Base-by-base conservation (phyloP, 1,140 invertebrate species). In the Pogonognathellus flavescens region DNA sequence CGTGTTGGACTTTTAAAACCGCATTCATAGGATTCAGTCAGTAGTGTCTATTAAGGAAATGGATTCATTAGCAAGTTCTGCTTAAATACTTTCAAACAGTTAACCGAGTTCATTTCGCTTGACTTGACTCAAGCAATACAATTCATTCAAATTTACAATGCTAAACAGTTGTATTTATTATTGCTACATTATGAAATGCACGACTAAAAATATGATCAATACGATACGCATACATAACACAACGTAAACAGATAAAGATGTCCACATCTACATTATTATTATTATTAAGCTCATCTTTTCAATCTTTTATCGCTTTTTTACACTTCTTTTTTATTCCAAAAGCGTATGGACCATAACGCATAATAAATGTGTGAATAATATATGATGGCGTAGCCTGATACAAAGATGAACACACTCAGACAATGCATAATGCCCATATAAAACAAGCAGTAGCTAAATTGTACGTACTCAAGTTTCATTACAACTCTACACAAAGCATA, bases 41-140 rank as follows among this genome's bases (percentile, higher is more conserved):
- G n/a, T 72, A 31, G 9, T 31, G 70, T 76, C 70, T 76, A 31
- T 76, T 76, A 76, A 76, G 70, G 70, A 76, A 76, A 76, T 76
- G 14, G 70, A 76, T 76, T 76, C 70, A 76, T 76, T 76, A 76
- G 70, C 70, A 31, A 41, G 70, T 76, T 76, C 25, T 31, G 70
- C 70, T 76, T 41, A 76, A 49, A 6, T 31, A 76, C 25, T 76
- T 50, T 76, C 31, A 76, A 76, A n/a, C 31, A 41, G n/a, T 76
- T 76, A 16, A 50, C 16, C n/a, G 9, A 41, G n/a, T 76, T 41
- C n/a, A 31, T 50, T 76, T 18, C 6, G 31, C 70, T 16, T 76
- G 31, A 41, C 31, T 41, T 41, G 31, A 41, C 6, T 6, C 31
- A 41, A 41, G 31, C 31, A 41, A 41, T 41, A 41, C 31, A 41